phyloP scores from a whole-genome alignment of 2,797 vertebrate species.

The Onychomys leucogaster region DNA sequence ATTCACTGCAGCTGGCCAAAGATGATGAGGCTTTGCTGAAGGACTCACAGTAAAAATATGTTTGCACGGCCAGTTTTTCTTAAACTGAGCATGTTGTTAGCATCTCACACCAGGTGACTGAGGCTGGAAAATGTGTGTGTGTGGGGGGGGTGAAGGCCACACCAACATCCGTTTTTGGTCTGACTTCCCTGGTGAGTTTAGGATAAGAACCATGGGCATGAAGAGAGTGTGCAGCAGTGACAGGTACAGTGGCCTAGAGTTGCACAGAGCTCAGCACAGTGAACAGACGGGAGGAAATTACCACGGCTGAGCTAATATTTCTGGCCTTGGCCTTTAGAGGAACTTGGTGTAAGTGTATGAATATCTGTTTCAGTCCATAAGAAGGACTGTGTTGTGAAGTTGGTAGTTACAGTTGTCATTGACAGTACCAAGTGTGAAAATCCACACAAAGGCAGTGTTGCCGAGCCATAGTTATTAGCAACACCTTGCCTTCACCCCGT shows the following conservation, averaged over 20 bases:
- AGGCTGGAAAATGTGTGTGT: background rate
- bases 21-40: background rate
- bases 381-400: background rate
- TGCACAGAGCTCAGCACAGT: too few species aligned
- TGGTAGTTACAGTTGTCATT: background rate
- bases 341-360: background rate
- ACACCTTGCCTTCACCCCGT: too few species aligned
- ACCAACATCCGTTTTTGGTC: too few species aligned
- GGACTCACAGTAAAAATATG: background rate
- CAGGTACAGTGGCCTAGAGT: background rate
- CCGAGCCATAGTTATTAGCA: background rate
- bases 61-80: background rate
- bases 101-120: background rate
- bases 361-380: background rate
- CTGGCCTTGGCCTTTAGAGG: background rate
- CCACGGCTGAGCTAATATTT: background rate
- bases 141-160: too few species aligned
- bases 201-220: background rate
- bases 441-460: background rate
- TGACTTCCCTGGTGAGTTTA: background rate
- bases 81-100: background rate
- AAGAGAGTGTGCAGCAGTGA: background rate
- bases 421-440: background rate
- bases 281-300: too few species aligned
- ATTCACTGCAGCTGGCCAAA: background rate